A percentile compares a stretch with the other conserved stretches of the same genome.
Conservation (phyloP, 1,140 invertebrate genomes). For the Drosophila pandora region DNA sequence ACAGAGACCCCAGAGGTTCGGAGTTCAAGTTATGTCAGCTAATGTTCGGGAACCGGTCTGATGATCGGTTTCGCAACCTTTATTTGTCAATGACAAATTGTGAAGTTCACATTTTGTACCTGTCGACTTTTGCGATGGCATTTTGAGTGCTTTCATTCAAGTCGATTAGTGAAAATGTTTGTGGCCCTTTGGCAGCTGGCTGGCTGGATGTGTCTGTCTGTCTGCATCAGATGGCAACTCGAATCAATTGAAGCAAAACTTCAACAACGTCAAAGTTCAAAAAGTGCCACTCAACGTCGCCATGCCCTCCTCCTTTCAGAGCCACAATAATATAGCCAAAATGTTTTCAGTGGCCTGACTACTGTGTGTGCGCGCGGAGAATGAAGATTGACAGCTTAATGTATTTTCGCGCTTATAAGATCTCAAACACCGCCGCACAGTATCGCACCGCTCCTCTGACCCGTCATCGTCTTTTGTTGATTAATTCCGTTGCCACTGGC, state of each 20-base stretch:
- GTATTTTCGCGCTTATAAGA: constrained; percentile 64
- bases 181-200: constrained; percentile 58
- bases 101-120: constrained; percentile 39
- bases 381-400: constrained; percentile 81
- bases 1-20: not conserved
- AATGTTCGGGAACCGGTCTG: constrained; percentile 14
- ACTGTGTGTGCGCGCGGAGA: constrained; percentile 20
- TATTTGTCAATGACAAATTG: constrained; percentile 45
- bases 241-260: constrained; percentile 72
- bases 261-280: constrained; percentile 75
- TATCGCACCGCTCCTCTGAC: constrained; percentile 15
- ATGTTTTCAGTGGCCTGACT: constrained; percentile 62
- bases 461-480: constrained; percentile 43
- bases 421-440: constrained; percentile 28
- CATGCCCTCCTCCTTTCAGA: constrained; percentile 2
- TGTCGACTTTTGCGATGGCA: constrained; percentile 26
- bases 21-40: constrained; percentile 43
- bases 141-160: constrained; percentile 53
- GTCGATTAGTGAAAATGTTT: constrained; percentile 62
- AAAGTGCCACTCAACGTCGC: constrained; percentile 70
- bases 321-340: constrained; percentile 57
- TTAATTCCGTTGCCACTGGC: constrained; percentile 62
- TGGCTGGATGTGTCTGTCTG: constrained; percentile 37
- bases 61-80: constrained; percentile 24
- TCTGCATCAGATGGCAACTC: constrained; percentile 48